A percentile compares a stretch with the other conserved stretches of the same genome.
Conservation (phyloP, 2,113 vertebrate species). For the Oncorhynchus masou region DNA sequence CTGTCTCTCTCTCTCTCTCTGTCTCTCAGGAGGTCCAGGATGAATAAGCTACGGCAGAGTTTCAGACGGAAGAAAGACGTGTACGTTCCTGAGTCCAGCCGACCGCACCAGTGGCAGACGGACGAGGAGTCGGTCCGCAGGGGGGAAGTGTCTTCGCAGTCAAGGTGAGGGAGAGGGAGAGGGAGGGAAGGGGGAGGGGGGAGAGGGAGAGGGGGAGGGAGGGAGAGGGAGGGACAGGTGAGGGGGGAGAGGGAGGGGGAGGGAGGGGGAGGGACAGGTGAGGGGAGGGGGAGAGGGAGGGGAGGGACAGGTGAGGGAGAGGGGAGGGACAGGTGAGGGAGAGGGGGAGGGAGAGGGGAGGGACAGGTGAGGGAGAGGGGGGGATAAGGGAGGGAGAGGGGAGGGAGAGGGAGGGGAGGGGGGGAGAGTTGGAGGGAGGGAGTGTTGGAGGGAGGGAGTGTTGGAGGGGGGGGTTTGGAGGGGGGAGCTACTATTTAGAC, state of each 20-base stretch:
- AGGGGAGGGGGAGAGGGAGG: background rate
- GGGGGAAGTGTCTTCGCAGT: slow-evolving; percentile 96
- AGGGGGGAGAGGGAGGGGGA: background rate
- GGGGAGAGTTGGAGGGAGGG: fast-evolving
- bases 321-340: background rate
- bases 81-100: slow-evolving; percentile 96
- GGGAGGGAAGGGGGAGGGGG: too few relatives aligned
- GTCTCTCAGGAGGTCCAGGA: slow-evolving; percentile 77
- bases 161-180: slow-evolving; percentile 81
- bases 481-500: too few relatives aligned
- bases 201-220: background rate
- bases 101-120: slow-evolving; percentile 98
- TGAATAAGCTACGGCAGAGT: slow-evolving; percentile 99
- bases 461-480: background rate
- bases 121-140: slow-evolving; percentile 97
- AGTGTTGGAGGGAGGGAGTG: too few relatives aligned
- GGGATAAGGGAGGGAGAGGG: too few relatives aligned
- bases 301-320: too few relatives aligned
- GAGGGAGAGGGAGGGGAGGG: background rate
- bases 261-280: too few relatives aligned
- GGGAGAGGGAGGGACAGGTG: too few relatives aligned
- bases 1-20: too few relatives aligned
- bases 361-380: too few relatives aligned
- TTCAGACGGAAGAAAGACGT: slow-evolving; percentile 99
- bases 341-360: too few relatives aligned